Evolutionary conservation across 2,113 vertebrate genomes (phyloP).

Genomic region (Camelus bactrianus): DNA sequence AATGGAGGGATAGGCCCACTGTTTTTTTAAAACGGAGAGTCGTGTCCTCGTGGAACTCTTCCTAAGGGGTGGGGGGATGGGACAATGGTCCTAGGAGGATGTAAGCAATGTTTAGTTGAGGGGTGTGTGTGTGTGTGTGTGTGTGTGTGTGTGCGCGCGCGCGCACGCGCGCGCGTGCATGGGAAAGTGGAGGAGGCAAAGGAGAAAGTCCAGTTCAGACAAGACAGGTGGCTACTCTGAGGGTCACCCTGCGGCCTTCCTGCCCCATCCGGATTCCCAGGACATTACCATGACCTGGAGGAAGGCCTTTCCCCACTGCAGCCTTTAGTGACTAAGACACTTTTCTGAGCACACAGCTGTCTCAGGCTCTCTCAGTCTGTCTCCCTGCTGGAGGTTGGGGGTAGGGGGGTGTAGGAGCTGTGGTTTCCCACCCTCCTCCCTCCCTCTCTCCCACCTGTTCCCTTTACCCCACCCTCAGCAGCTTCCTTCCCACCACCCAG

Average conservation of each 20-base stretch:
- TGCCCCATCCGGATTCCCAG: constrained; percentile 66
- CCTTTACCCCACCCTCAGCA: neutral
- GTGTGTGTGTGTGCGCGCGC: neutral
- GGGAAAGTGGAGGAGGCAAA: neutral
- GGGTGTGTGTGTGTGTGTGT: neutral
- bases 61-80: neutral
- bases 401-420: neutral
- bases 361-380: neutral
- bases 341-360: constrained; percentile 78
- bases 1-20: neutral
- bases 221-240: constrained; percentile 69
- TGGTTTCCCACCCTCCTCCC: neutral
- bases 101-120: neutral
- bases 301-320: neutral
- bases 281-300: constrained; percentile 67
- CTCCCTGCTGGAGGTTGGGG: neutral
- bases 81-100: neutral
- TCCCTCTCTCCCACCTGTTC: constrained; percentile 42
- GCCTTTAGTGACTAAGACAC: constrained; percentile 74
- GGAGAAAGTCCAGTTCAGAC: constrained; percentile 48
- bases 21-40: neutral
- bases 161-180: accelerated
- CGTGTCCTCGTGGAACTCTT: neutral
- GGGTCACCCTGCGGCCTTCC: constrained; percentile 48
- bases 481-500: neutral